Evolutionary conservation across 2,888 invertebrate genomes (phyloP).

Genomic region (Nephrotoma guestfalica): DNA sequence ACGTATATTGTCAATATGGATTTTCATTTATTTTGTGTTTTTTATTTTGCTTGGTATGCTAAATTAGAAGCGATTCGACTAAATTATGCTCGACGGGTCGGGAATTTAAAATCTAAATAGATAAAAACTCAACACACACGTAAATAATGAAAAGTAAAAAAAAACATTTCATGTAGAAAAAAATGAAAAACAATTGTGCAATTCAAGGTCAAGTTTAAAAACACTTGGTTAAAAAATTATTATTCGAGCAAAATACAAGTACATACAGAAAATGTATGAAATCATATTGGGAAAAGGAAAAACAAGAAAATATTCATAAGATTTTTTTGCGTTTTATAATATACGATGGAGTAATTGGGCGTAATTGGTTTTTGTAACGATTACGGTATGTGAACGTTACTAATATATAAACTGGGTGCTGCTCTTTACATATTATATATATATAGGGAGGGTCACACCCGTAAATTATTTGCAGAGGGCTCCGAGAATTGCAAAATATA

Average conservation of each 20-base stretch:
- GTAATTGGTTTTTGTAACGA: neutral
- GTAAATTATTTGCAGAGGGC: neutral
- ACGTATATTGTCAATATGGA: neutral
- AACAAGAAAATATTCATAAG: neutral
- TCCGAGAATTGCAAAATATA: neutral
- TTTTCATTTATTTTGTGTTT: neutral
- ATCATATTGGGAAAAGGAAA: neutral
- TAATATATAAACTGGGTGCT: neutral
- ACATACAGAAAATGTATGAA: neutral
- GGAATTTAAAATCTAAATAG: neutral
- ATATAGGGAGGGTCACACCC: neutral
- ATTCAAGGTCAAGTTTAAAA: neutral
- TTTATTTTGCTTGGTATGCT: neutral
- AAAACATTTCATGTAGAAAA: neutral
- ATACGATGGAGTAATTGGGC: neutral
- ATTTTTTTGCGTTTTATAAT: neutral
- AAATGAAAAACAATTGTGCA: neutral
- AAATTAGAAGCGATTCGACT: too few species aligned
- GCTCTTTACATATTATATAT: neutral
- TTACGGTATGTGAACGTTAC: neutral
- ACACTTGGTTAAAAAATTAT: neutral
- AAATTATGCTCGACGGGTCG: neutral
- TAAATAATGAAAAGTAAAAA: neutral
- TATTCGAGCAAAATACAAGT: neutral
- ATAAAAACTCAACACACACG: neutral